These are phyloP conservation scores for Lasioglossum leucozonium DNA, from an alignment of 2,888 invertebrate genomes.

Conservation along the genomic window DNA sequence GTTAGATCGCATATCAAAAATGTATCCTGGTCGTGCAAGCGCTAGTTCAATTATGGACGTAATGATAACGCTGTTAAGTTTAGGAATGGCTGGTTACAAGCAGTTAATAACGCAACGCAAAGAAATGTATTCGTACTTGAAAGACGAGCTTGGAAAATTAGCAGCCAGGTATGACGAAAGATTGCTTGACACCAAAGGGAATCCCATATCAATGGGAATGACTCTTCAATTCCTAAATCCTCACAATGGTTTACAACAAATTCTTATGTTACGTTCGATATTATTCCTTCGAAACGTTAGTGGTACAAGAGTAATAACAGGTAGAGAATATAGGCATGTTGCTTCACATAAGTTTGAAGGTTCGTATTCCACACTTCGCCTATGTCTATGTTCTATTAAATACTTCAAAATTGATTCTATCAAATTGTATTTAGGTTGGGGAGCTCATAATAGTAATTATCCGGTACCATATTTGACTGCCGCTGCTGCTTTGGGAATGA, in stretches of 20 bases:
- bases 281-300: constrained; percentile 90
- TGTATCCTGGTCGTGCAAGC: constrained; percentile 90
- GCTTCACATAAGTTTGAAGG: constrained; percentile 87
- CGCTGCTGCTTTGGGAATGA: constrained; percentile 90
- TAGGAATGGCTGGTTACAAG: constrained; percentile 89
- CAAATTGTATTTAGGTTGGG: constrained; percentile 87
- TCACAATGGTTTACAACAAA: constrained; percentile 83
- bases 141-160: constrained; percentile 86
- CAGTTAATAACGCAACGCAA: constrained; percentile 87
- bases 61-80: constrained; percentile 90
- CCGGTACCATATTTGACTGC: constrained; percentile 90
- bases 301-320: constrained; percentile 88
- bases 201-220: constrained; percentile 90
- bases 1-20: constrained; percentile 88
- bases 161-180: constrained; percentile 87
- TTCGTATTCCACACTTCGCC: constrained; percentile 72
- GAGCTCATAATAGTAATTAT: constrained; percentile 88
- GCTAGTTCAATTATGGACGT: constrained; percentile 90
- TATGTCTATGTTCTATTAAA: background rate
- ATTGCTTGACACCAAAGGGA: constrained; percentile 87
- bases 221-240: constrained; percentile 79
- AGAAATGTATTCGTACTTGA: constrained; percentile 87
- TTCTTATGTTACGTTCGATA: constrained; percentile 90
- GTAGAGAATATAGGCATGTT: constrained; percentile 86
- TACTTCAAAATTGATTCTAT: background rate